Base-by-base conservation (phyloP, 2,113 vertebrate genomes). In the Neodon shergylaensis region DNA sequence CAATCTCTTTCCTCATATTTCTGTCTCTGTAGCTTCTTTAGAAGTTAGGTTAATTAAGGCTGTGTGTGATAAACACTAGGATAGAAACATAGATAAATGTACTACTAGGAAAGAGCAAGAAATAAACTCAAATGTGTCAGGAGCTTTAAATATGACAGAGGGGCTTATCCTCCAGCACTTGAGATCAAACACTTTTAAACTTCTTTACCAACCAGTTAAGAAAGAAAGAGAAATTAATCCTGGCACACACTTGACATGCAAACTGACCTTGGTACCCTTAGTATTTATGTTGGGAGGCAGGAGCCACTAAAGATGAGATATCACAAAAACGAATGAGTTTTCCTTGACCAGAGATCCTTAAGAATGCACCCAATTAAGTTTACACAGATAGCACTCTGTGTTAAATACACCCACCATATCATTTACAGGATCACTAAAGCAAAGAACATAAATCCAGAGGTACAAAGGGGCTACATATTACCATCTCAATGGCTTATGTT, bases 1-100 rank as follows among this genome's bases (percentile, higher is more conserved):
- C 76, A 63, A 1, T 24, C 78, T 89, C 79, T 92, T 94, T 81
- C 86, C 44, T 87, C 36, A 4, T 82, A 82, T 82, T 88, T 96
- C 42, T 66, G 21, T 83, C 65, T 94, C 65, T 39, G 33, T 91
- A 91, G 36, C 72, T 92, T 73, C 76, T 65, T 97, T 96, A 95
- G 91, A 96, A 88, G 58, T 91, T 79, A 52, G n/a, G 87, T 82
- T 95, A 94, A 95, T 88, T 90, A 91, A 92, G 36, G 68, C 58
- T 79, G 3, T 39, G 26, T 93, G 26, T 68, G 70, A 28, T 92
- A 91, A 83, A 84, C 19, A 1, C 28, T 44, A 26, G n/a, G 47
- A 93, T 11, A 68, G 77, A 89, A 94, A 81, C 77, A 54, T 9
- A 95, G 33, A 66, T 66, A 76, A 89, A 44, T 73, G 3, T 33